Evolutionary conservation across 2,888 invertebrate species (phyloP).

Genomic region (Thymelicus lineola): DNA sequence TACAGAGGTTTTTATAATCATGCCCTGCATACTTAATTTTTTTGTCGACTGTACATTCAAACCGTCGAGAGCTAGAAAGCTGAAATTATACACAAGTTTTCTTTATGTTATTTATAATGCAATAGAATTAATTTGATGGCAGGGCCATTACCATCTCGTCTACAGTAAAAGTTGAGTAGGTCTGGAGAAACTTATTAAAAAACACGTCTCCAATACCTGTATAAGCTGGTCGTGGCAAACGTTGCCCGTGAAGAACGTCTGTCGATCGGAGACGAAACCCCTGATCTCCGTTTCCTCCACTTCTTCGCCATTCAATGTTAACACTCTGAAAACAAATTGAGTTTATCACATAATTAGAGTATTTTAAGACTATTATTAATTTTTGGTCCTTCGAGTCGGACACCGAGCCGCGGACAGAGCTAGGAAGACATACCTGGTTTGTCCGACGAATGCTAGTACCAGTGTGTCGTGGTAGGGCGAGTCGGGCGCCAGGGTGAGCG

Average conservation of each 20-base stretch:
- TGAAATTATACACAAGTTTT: no score
- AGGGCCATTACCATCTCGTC: no score
- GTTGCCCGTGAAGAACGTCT: conserved; percentile 97
- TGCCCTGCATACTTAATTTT: no score
- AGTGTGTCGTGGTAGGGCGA: conserved; percentile 92
- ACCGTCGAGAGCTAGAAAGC: no score
- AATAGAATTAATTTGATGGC: no score
- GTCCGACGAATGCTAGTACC: conserved; percentile 98
- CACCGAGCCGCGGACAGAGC: neutral
- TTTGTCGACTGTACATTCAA: no score
- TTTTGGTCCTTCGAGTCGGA: neutral
- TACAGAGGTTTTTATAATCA: no score
- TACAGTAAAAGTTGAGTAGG: no score
- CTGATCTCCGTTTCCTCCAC: conserved; percentile 98
- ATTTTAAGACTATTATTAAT: neutral
- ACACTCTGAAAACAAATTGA: conserved; percentile 82
- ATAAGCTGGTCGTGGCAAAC: conserved; percentile 93
- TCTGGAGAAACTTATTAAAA: no score
- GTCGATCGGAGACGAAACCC: conserved; percentile 96
- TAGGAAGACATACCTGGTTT: conserved; percentile 88
- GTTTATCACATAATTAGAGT: neutral
- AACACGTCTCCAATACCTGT: no score
- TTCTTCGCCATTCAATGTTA: conserved; percentile 96
- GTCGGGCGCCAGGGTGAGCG: conserved; percentile 85
- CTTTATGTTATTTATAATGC: no score